Percentiles rank a stretch among this genome's conserved stretches.
Evolutionary conservation across 2,888 invertebrate genomes (phyloP).

Genomic region (Ennomos quercinarius): DNA sequence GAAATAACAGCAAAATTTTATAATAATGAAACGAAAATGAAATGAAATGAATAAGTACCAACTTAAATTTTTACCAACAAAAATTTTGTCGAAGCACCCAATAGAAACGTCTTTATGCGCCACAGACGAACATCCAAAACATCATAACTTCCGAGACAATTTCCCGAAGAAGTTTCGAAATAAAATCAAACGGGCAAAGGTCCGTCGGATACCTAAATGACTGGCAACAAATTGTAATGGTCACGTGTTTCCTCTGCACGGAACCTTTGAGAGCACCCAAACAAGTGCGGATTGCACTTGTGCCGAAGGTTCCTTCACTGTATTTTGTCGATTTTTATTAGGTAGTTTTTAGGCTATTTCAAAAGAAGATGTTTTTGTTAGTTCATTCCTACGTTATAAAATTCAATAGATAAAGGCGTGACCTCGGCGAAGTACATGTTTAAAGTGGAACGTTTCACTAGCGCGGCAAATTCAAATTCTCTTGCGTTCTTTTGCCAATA

Average conservation of each 20-base stretch:
- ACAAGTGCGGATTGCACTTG: conserved; percentile 7
- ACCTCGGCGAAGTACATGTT: too few relatives aligned
- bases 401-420: too few relatives aligned
- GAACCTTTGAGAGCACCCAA: conserved; percentile 6
- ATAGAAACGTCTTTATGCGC: conserved; percentile 2
- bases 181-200: conserved; percentile 43
- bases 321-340: too few relatives aligned
- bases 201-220: conserved; percentile 39
- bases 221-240: conserved; percentile 41
- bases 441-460: too few relatives aligned
- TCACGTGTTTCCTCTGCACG: conserved; percentile 34
- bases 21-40: too few relatives aligned
- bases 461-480: too few relatives aligned
- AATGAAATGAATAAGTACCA: too few relatives aligned
- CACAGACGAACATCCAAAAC: conserved; percentile 13
- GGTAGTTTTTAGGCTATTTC: too few relatives aligned
- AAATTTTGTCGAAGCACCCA: conserved; percentile 1
- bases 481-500: too few relatives aligned
- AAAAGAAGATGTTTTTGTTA: too few relatives aligned
- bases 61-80: neutral
- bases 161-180: conserved; percentile 31
- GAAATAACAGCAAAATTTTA: neutral
- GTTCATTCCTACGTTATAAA: too few relatives aligned
- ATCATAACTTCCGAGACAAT: conserved; percentile 30
- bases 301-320: conserved; percentile 3